Base-by-base conservation (phyloP, 2,797 vertebrate species). In the Alexandromys oeconomus region DNA sequence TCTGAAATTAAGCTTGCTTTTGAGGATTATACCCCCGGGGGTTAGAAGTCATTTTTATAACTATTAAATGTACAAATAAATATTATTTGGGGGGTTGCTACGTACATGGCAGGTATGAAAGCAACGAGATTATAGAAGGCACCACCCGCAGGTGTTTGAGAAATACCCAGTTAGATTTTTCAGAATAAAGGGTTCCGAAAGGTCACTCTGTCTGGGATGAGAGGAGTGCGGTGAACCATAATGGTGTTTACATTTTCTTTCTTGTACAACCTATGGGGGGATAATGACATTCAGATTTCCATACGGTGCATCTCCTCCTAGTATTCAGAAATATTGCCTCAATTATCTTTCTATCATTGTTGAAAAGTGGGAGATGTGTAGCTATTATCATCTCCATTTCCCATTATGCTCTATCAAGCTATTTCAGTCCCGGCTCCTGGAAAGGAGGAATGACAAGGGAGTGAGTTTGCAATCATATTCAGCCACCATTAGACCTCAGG, bases 341-440 rank as follows among this genome's bases (percentile, higher is more conserved):
- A 96, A 97, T 97, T 98, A 97, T 91, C 95, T 97, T 97, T 96
- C 97, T 97, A 96, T 96, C 96, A 97, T 93, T 74, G 78, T 84
- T 97, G 91, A 96, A 97, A 98, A 97, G 96, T 94, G 96, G 93
- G 89, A 97, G 95, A 95, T 97, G 91, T 96, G 93, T 91, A 77
- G 92, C 96, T 97, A 92, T 97, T 97, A 97, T 94, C 96, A 95
- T 95, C 88, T 93, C 97, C 65, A 80, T 96, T 96, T 96, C 82
- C 91, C 92, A 91, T 97, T 95, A 94, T 93, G 87, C 91, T 87
- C 77, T 63, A 96, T 80, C 92, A 89, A 85, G 74, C 54, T 94
- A 96, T 96, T 94, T 96, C 78, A 91, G 85, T 91, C 57, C 40
- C 79, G 29, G 69, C 61, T 89, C 73, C 92, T 93, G 79, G 69